Evolutionary conservation across 2,888 invertebrate species (phyloP), one percentile per base, ranked within the genome.

Genomic region (Resseliella maxima): DNA sequence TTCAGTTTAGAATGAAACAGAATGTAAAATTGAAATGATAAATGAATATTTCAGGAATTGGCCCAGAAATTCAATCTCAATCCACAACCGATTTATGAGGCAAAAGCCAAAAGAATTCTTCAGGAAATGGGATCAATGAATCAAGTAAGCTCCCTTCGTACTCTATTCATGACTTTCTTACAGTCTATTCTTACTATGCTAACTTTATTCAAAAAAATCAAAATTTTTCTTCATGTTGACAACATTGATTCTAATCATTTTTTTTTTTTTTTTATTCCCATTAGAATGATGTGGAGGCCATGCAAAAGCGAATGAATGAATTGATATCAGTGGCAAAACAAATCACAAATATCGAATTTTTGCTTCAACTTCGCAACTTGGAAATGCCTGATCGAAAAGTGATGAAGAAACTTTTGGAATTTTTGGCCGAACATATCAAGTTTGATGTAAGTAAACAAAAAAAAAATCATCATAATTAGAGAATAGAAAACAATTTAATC

Each of bases 71-170:
- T 90, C 86, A 90, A 90, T 64, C 88, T 91, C 38, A 90, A 90
- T 86, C 87, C 90, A 41, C 91, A 91, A 87, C 90, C 91, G 0
- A 89, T 91, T 38, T 90, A 89, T 86, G 90, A 91, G 87, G 90
- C 90, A n/a, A 90, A 89, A 87, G 89, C 90, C 1, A 90, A 89
- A 86, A 89, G 88, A 83, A 88, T 90, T 35, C 88, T 91, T 0
- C 35, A 89, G 0, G 89, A 90, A 83, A 88, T 91, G 46, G 89
- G 88, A 64, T 88, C 88, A 46, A 87, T 88, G 6, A 88, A 88
- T 31, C 45, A 36, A 87, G 89, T 89, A 88, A 87, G 87, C 86
- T 86, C 18, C 45, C 41, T 41, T 24, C n/a, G 21, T 85, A 85
- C 35, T 36, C 3, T 36, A n/a, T n/a, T n/a, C n/a, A n/a, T n/a